Conservation (phyloP, 2,888 invertebrate species). For the Drosophila parthenogenetica region DNA sequence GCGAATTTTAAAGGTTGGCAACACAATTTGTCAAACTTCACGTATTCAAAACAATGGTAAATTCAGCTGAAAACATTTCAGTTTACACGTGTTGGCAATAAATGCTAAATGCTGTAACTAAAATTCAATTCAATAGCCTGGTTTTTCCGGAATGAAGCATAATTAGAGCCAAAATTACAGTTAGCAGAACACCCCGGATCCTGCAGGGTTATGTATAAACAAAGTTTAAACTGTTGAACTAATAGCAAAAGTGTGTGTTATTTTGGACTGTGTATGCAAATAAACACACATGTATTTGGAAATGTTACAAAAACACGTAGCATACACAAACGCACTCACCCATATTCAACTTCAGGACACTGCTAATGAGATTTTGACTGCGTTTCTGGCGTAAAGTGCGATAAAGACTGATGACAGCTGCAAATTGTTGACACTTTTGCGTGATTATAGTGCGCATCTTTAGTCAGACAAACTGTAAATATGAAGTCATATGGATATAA, state of each 20-base stretch:
- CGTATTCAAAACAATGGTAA: too few relatives aligned
- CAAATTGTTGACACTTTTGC: constrained; percentile 58
- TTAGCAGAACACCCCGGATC: background rate
- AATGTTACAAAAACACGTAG: constrained; percentile 21
- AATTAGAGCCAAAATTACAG: constrained; percentile 53
- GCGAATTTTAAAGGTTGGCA: too few relatives aligned
- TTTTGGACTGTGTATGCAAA: constrained; percentile 17
- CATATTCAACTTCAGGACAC: constrained; percentile 13
- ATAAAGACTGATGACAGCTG: constrained; percentile 26
- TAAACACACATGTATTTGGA: constrained; percentile 33
- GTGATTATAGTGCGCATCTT: constrained; percentile 59
- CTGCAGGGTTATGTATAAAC: constrained; percentile 22
- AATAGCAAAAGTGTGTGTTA: constrained; percentile 53
- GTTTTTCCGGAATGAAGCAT: constrained; percentile 5
- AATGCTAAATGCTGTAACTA: constrained; percentile 1
- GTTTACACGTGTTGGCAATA: background rate
- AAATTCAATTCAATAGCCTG: constrained; percentile 30
- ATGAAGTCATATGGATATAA: background rate
- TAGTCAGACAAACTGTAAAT: constrained; percentile 30
- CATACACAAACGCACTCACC: background rate
- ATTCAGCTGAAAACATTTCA: too few relatives aligned
- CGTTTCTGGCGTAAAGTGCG: constrained; percentile 41
- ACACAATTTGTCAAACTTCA: too few relatives aligned
- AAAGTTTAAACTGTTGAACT: constrained; percentile 50
- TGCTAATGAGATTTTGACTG: constrained; percentile 68